Evolutionary conservation across 2,888 invertebrate genomes (phyloP).

Genomic region (Aphidius colemani): DNA sequence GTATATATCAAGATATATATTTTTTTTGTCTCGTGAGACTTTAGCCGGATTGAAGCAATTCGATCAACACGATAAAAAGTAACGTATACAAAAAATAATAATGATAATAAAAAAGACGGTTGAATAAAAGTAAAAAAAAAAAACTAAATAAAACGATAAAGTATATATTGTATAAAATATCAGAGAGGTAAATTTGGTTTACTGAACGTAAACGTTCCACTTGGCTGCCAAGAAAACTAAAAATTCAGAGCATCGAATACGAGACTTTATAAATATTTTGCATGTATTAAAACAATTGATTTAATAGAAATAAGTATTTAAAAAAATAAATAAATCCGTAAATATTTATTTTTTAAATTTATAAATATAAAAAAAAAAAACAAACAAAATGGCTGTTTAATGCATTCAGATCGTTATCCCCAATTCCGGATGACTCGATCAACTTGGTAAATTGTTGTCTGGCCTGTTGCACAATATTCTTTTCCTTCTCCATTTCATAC

Average conservation of each 20-base stretch:
- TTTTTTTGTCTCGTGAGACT: too few species aligned
- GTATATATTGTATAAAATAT: not conserved
- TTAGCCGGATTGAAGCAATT: too few species aligned
- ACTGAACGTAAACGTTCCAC: slow-evolving; percentile 6
- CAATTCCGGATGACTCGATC: slow-evolving; percentile 21
- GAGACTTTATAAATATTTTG: slow-evolving; percentile 19
- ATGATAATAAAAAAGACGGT: slow-evolving; percentile 30
- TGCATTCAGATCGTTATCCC: slow-evolving; percentile 42
- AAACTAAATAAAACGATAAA: slow-evolving; percentile 5
- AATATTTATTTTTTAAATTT: slow-evolving; percentile 27
- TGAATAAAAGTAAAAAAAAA: not conserved
- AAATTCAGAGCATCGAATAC: slow-evolving; percentile 13
- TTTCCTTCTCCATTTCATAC: too few species aligned
- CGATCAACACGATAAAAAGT: too few species aligned
- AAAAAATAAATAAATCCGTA: slow-evolving; percentile 19
- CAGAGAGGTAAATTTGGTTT: slow-evolving; percentile 17
- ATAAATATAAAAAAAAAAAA: not conserved
- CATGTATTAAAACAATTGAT: slow-evolving; percentile 15
- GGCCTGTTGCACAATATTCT: slow-evolving; percentile 25
- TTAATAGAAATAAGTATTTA: slow-evolving; percentile 7
- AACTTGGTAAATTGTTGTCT: slow-evolving; percentile 41
- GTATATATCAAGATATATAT: too few species aligned
- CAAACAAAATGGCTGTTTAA: slow-evolving; percentile 1
- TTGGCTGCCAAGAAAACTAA: slow-evolving; percentile 13
- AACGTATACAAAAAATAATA: slow-evolving; percentile 7